Evolutionary conservation across 2,113 vertebrate genomes (phyloP).

Genomic region (Phylloscopus trochiloides): DNA sequence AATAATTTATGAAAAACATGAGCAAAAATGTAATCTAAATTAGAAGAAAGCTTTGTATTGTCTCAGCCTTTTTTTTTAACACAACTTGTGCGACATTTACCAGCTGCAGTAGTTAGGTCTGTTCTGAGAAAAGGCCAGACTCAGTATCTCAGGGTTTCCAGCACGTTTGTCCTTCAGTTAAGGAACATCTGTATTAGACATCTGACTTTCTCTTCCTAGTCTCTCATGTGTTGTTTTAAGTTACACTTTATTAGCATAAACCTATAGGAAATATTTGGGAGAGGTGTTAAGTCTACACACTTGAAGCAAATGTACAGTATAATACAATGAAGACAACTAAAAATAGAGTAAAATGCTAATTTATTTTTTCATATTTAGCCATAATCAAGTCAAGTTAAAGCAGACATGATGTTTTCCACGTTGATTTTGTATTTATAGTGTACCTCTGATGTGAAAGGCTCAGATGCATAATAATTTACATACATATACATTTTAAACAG

Average conservation of each 20-base stretch:
- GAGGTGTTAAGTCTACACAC: constrained; percentile 34
- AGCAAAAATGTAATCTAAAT: constrained; percentile 53
- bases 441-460: constrained; percentile 72
- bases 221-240: neutral
- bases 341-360: constrained; percentile 78
- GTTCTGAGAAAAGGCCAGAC: neutral
- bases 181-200: neutral
- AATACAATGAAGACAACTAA: constrained; percentile 77
- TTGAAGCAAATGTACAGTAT: constrained; percentile 66
- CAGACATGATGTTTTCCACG: constrained; percentile 71
- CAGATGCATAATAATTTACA: constrained; percentile 79
- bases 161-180: neutral
- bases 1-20: constrained; percentile 39
- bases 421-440: constrained; percentile 77
- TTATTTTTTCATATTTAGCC: constrained; percentile 78
- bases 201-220: neutral
- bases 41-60: constrained; percentile 3
- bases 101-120: neutral
- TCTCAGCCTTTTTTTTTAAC: neutral
- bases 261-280: constrained; percentile 31
- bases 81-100: neutral
- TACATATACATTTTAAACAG: constrained; percentile 84
- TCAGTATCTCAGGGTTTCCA: neutral
- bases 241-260: constrained; percentile 10
- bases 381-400: constrained; percentile 78